Percentiles rank a stretch among this genome's conserved stretches.
Evolutionary conservation across 2,113 vertebrate species (phyloP).

Genomic region (Monopterus albus): DNA sequence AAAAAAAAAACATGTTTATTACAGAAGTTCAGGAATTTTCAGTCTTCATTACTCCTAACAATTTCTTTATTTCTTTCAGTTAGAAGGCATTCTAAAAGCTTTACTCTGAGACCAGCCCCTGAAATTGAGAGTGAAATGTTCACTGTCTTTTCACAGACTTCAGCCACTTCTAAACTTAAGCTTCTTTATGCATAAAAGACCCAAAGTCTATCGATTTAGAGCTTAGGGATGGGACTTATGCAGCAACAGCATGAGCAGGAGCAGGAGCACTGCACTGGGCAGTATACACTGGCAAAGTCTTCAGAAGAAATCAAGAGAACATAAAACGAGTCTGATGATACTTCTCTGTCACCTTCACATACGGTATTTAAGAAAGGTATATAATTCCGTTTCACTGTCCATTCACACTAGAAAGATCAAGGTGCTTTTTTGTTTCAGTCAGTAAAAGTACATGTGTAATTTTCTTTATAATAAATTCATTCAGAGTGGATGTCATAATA

Average conservation of each 20-base stretch:
- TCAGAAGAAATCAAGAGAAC: conserved; percentile 12
- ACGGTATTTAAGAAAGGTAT: conserved; percentile 16
- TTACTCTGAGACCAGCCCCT: conserved; percentile 46
- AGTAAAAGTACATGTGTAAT: not conserved
- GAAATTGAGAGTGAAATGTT: conserved; percentile 64
- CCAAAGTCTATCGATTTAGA: conserved; percentile 67
- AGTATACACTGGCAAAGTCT: conserved; percentile 33
- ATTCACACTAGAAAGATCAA: conserved; percentile 9
- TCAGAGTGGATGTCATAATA: conserved; percentile 7
- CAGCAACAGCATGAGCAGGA: conserved; percentile 31
- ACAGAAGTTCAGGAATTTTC: too few species aligned
- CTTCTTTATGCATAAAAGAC: conserved; percentile 68
- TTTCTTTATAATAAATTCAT: conserved; percentile 19
- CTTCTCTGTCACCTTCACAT: conserved; percentile 20
- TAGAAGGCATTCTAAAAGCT: conserved; percentile 37
- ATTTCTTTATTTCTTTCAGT: conserved; percentile 44
- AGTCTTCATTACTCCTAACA: conserved; percentile 34
- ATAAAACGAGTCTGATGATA: conserved; percentile 23
- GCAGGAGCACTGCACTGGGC: conserved; percentile 37
- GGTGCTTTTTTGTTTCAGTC: not conserved
- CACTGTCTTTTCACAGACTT: conserved; percentile 66
- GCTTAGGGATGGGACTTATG: conserved; percentile 52
- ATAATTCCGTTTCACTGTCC: conserved; percentile 3
- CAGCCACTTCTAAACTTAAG: conserved; percentile 67
- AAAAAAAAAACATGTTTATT: too few species aligned